Base-by-base conservation (phyloP, 2,113 vertebrate genomes). In the Scatophagus argus region DNA sequence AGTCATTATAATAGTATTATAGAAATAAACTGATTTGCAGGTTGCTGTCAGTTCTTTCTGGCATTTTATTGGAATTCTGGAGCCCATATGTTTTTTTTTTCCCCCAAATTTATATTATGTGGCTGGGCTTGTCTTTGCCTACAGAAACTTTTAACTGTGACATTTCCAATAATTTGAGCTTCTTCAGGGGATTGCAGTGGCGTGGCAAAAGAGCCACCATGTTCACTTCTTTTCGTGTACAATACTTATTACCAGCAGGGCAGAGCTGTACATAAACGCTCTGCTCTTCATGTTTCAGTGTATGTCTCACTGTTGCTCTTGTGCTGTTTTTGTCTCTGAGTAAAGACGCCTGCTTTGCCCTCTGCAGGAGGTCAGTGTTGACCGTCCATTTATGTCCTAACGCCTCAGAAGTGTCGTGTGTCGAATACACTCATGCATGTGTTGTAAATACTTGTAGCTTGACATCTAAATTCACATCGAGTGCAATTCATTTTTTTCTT, bases 151-250 rank as follows among this genome's bases (percentile, higher is more conserved):
- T 9, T 60, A 62, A 85, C 78, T 85, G 70, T 79, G 87, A 83
- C 58, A 71, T 81, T 82, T 89, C 72, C 74, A 84, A 39, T 69
- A 67, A 65, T 54, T 32, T 64, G 12, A 71, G 23, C 66, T 67
- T 75, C 81, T 91, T 88, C 82, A 88, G 82, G 84, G 89, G 64
- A 87, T 63, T 51, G 14, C 31, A 34, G 73, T 81, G 79, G 70
- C 25, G 14, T 36, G 61, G 72, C n/a, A 31, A 55, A 56, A 44
- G 10, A 1, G 1, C 10, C 10, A 51, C 56, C 74, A 38, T 14
- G 70, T 70, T 70, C 58, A 59, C 27, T 17, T 66, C 3, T 58
- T 25, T 58, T 74, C 39, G 13, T 44, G 52, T 71, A 39, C 10
- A 21, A 1, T 41, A 2, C 43, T 61, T 36, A 5, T 59, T 1